Evolutionary conservation across 2,797 vertebrate species (phyloP), one percentile per base, ranked within the genome.

Genomic region (Enteromius unitaeniatus): DNA sequence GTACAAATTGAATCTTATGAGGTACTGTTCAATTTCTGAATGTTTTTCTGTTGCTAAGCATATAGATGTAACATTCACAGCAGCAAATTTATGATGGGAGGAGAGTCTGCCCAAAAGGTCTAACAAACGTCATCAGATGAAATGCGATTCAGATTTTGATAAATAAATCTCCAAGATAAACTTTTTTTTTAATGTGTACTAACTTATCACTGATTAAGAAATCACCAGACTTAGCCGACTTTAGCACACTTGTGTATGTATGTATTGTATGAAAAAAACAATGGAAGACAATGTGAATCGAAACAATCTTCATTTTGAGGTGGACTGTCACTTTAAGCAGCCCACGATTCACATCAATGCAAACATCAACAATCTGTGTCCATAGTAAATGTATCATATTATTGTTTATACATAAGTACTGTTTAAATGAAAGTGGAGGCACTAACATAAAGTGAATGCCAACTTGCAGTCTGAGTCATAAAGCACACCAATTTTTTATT

Each of bases 401-500:
- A 17, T 74, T 74, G 72, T 74, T 3, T 5, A 14, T 31, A 64
- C 26, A 31, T 26, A 17, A 42, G 60, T 77, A 28, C 55, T 42
- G 23, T 40, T 37, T 53, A 51, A 1, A 23, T 11, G 45, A 53
- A 79, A 79, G 31, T 55, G 17, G 42, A 40, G 14, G 37, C 6
- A 21, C n/a, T 53, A 45, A 60, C 53, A 55, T 65, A 6, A 45
- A 28, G 1, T 68, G 21, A 79, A 81, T 28, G 68, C 3, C 79
- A 55, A 21, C 42, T 34, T 72, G 13, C 58, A 47, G 28, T n/a
- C 45, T 53, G 31, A 74, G 70, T 47, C 80, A 49, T 28, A 70
- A 82, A 85, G 42, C 55, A 78, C n/a, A 64, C 21, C 31, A 40
- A 65, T 6, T 53, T 31, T 45, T 69, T 78, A 40, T 64, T 58